Evolutionary conservation across 2,797 vertebrate genomes (phyloP), one percentile per base, ranked within the genome.

Genomic region (Pseudopleuronectes americanus): DNA sequence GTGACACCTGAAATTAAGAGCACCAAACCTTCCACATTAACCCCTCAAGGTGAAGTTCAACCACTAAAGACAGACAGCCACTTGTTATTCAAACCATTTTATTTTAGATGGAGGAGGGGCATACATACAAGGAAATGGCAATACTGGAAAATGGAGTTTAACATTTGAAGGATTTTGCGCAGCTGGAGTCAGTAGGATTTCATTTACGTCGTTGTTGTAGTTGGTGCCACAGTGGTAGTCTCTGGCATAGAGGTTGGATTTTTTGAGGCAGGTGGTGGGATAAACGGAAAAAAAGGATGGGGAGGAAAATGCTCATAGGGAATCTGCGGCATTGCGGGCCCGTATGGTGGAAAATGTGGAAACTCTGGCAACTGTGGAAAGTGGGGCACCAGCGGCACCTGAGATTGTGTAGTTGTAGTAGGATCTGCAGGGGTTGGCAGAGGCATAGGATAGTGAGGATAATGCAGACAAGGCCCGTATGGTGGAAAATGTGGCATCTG

Each of bases 1-100:
- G 51, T 24, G 6, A 23, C 51, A 23, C 51, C 22, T 7, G 1
- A 31, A 45, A 7, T n/a, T 10, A 55, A 28, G 23, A 5, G 3
- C 19, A 16, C 19, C 28, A 36, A 19, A 13, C 6, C 3, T 22
- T 47, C 4, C 13, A 13, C 28, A 13, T 14, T 5, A 26, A 64
- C 31, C 13, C 2, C 3, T 17, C 28, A 26, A 6, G 19, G 6
- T 36, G 49, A 64, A 24, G 4, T 53, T 41, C 31, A 53, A 52
- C 22, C 10, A n/a, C 14, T 7, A 1, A 21, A 38, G 7, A 61
- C 41, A 0, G 1, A 36, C 8, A 8, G 1, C 12, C 1, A 26
- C 6, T 2, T 4, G 0, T 54, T 55, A 28, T 45, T 57, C 17
- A 67, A 79, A 65, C 6, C n/a, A n/a, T 83, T 86, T 81, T 54